These are phyloP conservation scores for Bucorvus abyssinicus DNA, from an alignment of 2,797 vertebrate genomes.

Conservation along the genomic window DNA sequence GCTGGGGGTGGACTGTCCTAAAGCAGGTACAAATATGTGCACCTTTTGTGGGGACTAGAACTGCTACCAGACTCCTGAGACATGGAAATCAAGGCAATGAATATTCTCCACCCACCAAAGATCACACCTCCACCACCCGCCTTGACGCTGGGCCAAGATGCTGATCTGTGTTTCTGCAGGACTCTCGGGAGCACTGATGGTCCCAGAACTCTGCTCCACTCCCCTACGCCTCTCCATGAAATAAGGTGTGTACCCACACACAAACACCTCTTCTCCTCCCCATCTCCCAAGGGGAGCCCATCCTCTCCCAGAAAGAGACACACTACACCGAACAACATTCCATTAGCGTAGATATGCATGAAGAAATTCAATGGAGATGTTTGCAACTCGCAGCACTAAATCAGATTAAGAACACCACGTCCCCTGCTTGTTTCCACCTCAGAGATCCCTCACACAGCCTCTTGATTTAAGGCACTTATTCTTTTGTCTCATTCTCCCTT, in stretches of 20 bases:
- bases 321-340: background rate
- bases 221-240: background rate
- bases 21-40: background rate
- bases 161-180: background rate
- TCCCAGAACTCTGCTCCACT: background rate
- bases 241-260: background rate
- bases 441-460: background rate
- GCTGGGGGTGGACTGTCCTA: background rate
- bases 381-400: background rate
- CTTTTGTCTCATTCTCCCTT: background rate
- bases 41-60: background rate
- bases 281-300: background rate
- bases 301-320: background rate
- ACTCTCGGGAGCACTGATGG: rapidly evolving
- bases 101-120: background rate
- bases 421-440: background rate
- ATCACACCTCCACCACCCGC: background rate
- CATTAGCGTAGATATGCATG: background rate
- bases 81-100: rapidly evolving
- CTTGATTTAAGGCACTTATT: background rate
- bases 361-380: background rate
- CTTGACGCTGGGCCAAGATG: background rate
- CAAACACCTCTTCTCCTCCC: background rate
- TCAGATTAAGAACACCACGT: background rate
- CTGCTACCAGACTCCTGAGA: background rate